phyloP scores from a whole-genome alignment of 2,797 vertebrate species.

The Characodon lateralis region DNA sequence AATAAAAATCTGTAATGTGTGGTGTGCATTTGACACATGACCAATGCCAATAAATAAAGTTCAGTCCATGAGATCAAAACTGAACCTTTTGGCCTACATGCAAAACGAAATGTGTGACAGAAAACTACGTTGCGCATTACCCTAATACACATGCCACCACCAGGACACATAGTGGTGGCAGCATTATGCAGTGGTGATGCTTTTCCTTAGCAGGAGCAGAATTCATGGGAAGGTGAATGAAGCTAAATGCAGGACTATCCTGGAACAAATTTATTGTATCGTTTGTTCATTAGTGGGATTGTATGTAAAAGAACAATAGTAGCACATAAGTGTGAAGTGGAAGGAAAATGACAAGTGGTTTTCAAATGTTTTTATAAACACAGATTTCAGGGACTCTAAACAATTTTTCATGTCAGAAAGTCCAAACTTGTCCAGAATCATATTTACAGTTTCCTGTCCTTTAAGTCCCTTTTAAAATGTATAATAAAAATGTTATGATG shows the following conservation, averaged over 20 bases:
- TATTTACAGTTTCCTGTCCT: neutral
- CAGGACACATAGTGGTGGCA: neutral
- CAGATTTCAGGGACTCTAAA: neutral
- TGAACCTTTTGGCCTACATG: neutral
- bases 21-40: neutral
- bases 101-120: neutral
- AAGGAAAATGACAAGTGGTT: neutral
- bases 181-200: neutral
- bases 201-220: neutral
- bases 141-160: neutral
- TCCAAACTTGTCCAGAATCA: neutral
- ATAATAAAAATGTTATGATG: neutral
- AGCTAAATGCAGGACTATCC: neutral
- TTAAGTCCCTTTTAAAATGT: neutral
- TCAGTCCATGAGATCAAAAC: neutral
- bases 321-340: neutral
- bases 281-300: neutral
- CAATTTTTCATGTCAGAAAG: neutral
- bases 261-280: neutral
- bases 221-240: neutral
- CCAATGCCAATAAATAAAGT: neutral
- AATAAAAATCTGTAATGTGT: neutral
- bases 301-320: neutral
- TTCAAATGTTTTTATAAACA: neutral
- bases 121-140: neutral